These are phyloP conservation scores for Drosophila neonasuta DNA, from an alignment of 2,888 invertebrate species.

Conservation along the genomic window DNA sequence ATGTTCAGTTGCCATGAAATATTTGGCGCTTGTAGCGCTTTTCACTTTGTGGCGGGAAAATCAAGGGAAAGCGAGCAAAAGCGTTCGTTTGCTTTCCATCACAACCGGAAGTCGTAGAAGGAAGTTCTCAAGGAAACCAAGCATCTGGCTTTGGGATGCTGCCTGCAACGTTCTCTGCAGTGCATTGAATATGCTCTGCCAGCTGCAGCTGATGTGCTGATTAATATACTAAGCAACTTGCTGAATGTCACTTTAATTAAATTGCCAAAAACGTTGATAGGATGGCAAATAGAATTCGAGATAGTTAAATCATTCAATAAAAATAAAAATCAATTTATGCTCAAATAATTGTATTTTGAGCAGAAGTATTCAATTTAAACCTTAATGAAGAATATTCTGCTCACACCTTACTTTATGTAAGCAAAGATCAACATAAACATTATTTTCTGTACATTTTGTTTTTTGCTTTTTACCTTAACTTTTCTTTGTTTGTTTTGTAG, in stretches of 20 bases:
- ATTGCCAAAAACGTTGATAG: no score
- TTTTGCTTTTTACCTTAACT: no score
- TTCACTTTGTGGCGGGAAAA: constrained; percentile 59
- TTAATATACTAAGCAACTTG: constrained; percentile 15
- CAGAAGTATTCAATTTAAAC: no score
- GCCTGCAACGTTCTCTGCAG: neutral
- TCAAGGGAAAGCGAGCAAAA: constrained; percentile 23
- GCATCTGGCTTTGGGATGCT: constrained; percentile 36
- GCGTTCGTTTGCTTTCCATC: constrained; percentile 36
- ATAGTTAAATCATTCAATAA: no score
- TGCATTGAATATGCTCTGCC: constrained; percentile 19
- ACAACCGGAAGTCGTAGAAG: constrained; percentile 45
- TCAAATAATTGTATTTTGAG: no score
- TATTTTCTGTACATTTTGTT: no score
- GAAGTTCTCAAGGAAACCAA: constrained; percentile 55
- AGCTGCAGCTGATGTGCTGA: constrained; percentile 12
- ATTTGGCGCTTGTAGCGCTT: constrained; percentile 73
- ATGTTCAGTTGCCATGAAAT: constrained; percentile 62
- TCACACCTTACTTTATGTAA: no score
- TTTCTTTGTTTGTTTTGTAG: no score
- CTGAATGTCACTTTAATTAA: neutral
- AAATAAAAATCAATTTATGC: no score
- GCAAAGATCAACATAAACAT: no score
- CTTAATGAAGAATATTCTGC: no score
- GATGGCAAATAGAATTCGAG: no score